Evolutionary conservation across 2,113 vertebrate species (phyloP).

Genomic region (Cisticola juncidis): DNA sequence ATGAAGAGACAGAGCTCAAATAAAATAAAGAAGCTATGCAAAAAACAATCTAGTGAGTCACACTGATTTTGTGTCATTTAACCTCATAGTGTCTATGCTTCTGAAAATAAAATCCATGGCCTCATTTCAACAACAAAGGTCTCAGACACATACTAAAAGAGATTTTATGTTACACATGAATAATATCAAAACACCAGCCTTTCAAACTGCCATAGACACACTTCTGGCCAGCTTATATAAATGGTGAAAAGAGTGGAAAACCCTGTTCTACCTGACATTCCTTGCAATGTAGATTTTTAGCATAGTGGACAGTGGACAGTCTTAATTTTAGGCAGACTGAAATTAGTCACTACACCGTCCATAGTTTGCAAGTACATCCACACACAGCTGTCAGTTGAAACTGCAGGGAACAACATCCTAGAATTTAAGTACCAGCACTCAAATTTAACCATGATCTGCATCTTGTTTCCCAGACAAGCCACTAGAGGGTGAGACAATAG

Average conservation of each 20-base stretch:
- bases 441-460: background rate
- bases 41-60: background rate
- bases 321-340: background rate
- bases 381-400: background rate
- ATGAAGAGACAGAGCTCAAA: background rate
- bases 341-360: background rate
- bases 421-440: background rate
- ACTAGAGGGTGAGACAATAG: slow-evolving; percentile 60
- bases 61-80: background rate
- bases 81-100: background rate
- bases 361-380: background rate
- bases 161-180: background rate
- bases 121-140: background rate
- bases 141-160: background rate
- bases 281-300: background rate
- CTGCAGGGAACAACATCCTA: background rate
- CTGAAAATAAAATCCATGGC: background rate
- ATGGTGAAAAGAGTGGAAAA: background rate
- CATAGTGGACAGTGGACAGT: background rate
- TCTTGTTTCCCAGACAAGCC: slow-evolving; percentile 30
- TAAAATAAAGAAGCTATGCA: background rate
- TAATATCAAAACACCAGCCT: background rate
- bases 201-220: background rate
- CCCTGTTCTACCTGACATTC: background rate
- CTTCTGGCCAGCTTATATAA: background rate